These are phyloP conservation scores for Nomada lathburiana DNA, from an alignment of 2,888 invertebrate species.

Conservation along the genomic window DNA sequence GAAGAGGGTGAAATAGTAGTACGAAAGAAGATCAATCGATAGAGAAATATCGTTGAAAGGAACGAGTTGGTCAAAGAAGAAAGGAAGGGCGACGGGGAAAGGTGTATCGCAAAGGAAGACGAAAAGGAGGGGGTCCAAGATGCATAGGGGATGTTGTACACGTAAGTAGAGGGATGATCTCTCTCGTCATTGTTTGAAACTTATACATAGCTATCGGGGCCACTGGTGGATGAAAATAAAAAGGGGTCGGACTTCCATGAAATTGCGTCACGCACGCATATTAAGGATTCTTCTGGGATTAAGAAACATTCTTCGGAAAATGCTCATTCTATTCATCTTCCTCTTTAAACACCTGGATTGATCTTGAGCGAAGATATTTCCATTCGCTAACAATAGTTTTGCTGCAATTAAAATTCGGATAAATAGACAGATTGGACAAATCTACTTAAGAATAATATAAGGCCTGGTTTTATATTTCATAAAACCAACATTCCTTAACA, in stretches of 20 bases:
- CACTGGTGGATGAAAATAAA: neutral
- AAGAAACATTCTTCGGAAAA: neutral
- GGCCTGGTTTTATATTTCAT: too few species aligned
- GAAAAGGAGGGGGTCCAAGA: constrained; percentile 45
- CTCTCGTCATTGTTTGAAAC: constrained; percentile 27
- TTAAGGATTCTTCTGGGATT: neutral
- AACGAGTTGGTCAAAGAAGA: constrained; percentile 71
- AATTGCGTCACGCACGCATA: constrained; percentile 5
- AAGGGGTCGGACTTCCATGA: constrained; percentile 18
- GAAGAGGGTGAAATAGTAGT: constrained; percentile 47
- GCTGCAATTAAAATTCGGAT: too few species aligned
- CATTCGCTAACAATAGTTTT: neutral
- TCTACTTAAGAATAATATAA: too few species aligned
- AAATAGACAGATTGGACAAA: too few species aligned
- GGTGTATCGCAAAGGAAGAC: constrained; percentile 28
- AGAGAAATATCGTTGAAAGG: constrained; percentile 82
- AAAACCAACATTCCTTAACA: too few species aligned
- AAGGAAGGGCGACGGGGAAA: constrained; percentile 41
- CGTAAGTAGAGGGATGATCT: constrained; percentile 34
- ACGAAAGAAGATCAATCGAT: constrained; percentile 80
- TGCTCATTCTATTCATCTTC: neutral
- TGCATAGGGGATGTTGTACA: constrained; percentile 72
- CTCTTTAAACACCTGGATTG: neutral
- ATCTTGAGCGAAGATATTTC: neutral
- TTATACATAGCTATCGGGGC: neutral